Evolutionary conservation across 2,888 invertebrate genomes (phyloP), one percentile per base, ranked within the genome.

Genomic region (Hirtodrosophila cameraria): DNA sequence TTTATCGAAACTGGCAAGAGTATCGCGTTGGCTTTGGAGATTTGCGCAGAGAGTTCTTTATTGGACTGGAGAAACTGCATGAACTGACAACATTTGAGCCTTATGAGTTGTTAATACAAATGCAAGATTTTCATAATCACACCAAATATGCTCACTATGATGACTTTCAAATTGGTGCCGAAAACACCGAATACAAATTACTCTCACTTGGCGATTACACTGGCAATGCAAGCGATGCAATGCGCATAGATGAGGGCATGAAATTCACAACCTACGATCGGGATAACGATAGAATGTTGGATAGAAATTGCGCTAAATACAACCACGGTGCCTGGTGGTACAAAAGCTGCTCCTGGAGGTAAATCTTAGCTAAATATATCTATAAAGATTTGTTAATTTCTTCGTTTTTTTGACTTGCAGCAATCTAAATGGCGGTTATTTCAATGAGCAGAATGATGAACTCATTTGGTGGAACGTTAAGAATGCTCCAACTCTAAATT

Each of bases 351-450:
- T 58, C 58, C 12, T 38, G 35, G 41, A 57, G 15, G 36, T 57
- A 30, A 42, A 23, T 6, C 8, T 4, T 1, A 4, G 1, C 7
- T 9, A 1, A 5, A 16, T 7, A 2, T 23, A 7, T 7, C 9
- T 2, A 13, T 31, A 1, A 12, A 15, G 5, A 31, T 20, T n/a
- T 18, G 15, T 18, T n/a, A 18, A 36, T n/a, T 11, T 12, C 31
- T 3, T 4, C 1, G 31, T 5, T 7, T 25, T n/a, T 23, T 8
- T 6, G 1, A 13, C 15, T n/a, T 28, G 1, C 5, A 54, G 41
- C 8, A 53, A 59, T 35, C 13, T 48, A 20, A 54, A 54, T 8
- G 41, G 59, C 20, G 52, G 13, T 2, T 59, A 59, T 13, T 27
- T n/a, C 1, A 33, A 1, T 12, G 2, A 3, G 4, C 23, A 45